A percentile compares a stretch with the other conserved stretches of the same genome.
Conservation (phyloP, 2,113 vertebrate species). For the Petrocephalus zakoni region DNA sequence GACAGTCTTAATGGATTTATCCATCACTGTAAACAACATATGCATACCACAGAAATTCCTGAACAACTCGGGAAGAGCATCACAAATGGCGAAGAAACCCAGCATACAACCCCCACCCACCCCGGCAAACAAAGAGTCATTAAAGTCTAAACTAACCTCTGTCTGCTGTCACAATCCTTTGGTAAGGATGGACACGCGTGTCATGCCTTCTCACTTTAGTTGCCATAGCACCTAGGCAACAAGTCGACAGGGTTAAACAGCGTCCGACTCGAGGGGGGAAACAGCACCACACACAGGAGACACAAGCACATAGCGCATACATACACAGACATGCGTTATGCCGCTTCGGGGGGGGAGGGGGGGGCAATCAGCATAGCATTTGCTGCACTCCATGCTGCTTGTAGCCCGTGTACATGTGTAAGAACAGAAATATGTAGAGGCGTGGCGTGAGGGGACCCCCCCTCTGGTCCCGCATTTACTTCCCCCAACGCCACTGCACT, state of each 20-base stretch:
- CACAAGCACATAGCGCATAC: neutral
- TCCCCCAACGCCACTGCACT: neutral
- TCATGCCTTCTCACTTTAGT: constrained; percentile 79
- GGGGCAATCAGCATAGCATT: neutral
- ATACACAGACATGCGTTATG: neutral
- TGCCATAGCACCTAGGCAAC: constrained; percentile 77
- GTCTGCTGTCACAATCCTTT: constrained; percentile 81
- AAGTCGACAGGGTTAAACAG: constrained; percentile 66
- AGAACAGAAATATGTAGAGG: neutral
- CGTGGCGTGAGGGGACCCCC: neutral
- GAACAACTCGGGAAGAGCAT: constrained; percentile 28
- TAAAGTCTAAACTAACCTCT: constrained; percentile 75
- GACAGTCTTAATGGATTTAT: constrained; percentile 12
- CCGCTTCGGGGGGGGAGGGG: neutral
- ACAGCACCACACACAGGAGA: no score
- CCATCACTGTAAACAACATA: constrained; percentile 55
- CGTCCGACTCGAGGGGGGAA: constrained; percentile 42
- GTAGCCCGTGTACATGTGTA: neutral
- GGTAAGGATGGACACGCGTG: constrained; percentile 79
- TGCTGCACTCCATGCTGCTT: neutral
- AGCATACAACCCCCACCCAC: constrained; percentile 39
- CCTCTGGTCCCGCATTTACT: neutral
- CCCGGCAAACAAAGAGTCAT: constrained; percentile 45
- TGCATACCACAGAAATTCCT: constrained; percentile 49
- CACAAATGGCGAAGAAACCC: constrained; percentile 36